phyloP scores from a whole-genome alignment of 2,797 vertebrate species.

The Spatula versicolor region DNA sequence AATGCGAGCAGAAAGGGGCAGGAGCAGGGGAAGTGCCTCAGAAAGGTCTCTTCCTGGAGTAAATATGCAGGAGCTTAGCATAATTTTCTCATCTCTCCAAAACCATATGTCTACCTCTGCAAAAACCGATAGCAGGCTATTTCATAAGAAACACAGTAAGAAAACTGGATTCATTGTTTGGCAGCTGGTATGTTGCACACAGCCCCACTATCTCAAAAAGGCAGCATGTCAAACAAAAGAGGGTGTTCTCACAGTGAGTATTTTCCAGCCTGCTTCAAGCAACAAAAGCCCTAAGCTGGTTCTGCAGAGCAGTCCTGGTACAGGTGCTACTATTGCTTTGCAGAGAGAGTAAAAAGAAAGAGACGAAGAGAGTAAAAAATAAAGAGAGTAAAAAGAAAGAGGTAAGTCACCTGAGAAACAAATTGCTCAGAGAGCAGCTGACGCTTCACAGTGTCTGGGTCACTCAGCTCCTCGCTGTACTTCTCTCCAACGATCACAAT shows the following conservation, averaged over 20 bases:
- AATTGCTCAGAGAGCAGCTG: conserved; percentile 83
- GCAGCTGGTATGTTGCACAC: not conserved
- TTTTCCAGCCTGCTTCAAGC: not conserved
- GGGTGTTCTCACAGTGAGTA: not conserved
- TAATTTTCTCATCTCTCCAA: not conserved
- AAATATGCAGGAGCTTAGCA: not conserved
- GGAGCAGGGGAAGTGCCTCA: not conserved
- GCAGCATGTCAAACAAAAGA: not conserved
- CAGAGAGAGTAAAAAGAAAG: not conserved
- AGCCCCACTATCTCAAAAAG: not conserved
- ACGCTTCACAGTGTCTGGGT: conserved; percentile 78
- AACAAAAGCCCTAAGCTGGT: not conserved
- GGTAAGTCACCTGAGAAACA: conserved; percentile 83
- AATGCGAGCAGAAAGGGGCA: not conserved
- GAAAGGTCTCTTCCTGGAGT: not conserved
- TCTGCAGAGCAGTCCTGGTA: not conserved
- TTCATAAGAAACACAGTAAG: not conserved
- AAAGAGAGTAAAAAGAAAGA: not conserved
- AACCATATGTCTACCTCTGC: not conserved
- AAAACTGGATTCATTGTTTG: not conserved
- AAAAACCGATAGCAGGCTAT: not conserved
- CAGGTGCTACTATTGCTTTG: not conserved
- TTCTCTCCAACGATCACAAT: conserved; percentile 82
- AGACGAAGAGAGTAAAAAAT: not conserved
- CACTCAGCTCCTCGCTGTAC: conserved; percentile 81